These are phyloP conservation scores for Euspilapteryx auroguttella DNA, from an alignment of 2,888 invertebrate species.

Conservation along the genomic window DNA sequence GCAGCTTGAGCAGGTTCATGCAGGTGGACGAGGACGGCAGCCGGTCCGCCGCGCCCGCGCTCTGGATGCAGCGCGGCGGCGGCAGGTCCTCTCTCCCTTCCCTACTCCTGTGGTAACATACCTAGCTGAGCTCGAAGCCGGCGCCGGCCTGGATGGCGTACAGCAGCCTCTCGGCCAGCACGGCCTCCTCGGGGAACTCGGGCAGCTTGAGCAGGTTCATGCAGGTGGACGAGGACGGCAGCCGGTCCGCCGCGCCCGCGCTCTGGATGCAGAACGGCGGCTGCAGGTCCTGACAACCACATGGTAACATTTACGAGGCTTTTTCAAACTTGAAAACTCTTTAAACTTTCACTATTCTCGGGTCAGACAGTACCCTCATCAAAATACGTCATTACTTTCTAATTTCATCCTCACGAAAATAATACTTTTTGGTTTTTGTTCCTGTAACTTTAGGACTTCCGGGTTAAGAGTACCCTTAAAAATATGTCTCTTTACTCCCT, in stretches of 20 bases:
- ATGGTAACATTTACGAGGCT: too few relatives aligned
- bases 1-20: conserved; percentile 95
- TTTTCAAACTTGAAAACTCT: too few relatives aligned
- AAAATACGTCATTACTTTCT: too few relatives aligned
- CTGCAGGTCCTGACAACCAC: conserved; percentile 74
- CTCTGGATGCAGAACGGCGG: conserved; percentile 97
- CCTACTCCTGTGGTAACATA: too few relatives aligned
- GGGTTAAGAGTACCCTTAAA: too few relatives aligned
- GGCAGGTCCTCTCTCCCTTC: conserved; percentile 91
- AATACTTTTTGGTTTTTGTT: too few relatives aligned
- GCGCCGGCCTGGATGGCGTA: conserved; percentile 95
- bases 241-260: conserved; percentile 84
- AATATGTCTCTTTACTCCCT: too few relatives aligned
- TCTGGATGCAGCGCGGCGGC: conserved; percentile 96
- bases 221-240: conserved; percentile 97
- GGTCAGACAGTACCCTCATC: too few relatives aligned
- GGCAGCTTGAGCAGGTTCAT: conserved; percentile 97
- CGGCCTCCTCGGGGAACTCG: conserved; percentile 77
- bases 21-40: conserved; percentile 97
- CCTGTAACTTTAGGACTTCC: too few relatives aligned
- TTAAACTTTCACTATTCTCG: too few relatives aligned
- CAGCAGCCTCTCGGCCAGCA: conserved; percentile 79
- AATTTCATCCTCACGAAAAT: too few relatives aligned
- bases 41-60: conserved; percentile 85
- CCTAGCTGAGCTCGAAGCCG: conserved; percentile 95